phyloP scores from a whole-genome alignment of 2,888 invertebrate species.

The Copidosoma aretas region DNA sequence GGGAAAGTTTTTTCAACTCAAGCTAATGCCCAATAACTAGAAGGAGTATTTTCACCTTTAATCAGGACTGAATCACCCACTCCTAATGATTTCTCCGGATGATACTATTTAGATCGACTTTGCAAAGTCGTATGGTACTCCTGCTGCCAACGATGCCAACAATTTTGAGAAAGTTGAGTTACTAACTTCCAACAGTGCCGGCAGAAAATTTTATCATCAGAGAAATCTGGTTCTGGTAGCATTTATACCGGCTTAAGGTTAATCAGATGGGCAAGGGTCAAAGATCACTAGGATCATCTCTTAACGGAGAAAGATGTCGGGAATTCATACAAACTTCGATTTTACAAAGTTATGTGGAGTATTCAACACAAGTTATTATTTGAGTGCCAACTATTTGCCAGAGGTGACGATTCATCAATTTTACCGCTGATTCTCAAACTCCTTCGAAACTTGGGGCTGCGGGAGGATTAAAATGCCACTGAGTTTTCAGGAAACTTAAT shows the following conservation, averaged over 20 bases:
- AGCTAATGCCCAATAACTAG: too few species aligned
- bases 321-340: conserved; percentile 6
- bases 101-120: neutral
- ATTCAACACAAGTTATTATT: neutral
- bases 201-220: too few species aligned
- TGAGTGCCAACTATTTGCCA: neutral
- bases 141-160: neutral
- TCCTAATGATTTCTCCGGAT: too few species aligned
- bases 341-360: neutral
- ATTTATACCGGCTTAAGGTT: neutral
- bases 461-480: neutral
- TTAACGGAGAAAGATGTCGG: neutral
- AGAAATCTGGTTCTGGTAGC: neutral
- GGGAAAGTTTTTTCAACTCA: too few species aligned
- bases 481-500: neutral
- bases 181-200: neutral
- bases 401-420: neutral
- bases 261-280: neutral
- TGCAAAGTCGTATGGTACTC: conserved; percentile 1
- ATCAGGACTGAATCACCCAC: too few species aligned
- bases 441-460: neutral
- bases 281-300: neutral
- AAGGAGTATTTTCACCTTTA: too few species aligned
- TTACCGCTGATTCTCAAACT: neutral
- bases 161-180: neutral